Base-by-base conservation (phyloP, 2,888 invertebrate species). In the Schizaphis graminum region DNA sequence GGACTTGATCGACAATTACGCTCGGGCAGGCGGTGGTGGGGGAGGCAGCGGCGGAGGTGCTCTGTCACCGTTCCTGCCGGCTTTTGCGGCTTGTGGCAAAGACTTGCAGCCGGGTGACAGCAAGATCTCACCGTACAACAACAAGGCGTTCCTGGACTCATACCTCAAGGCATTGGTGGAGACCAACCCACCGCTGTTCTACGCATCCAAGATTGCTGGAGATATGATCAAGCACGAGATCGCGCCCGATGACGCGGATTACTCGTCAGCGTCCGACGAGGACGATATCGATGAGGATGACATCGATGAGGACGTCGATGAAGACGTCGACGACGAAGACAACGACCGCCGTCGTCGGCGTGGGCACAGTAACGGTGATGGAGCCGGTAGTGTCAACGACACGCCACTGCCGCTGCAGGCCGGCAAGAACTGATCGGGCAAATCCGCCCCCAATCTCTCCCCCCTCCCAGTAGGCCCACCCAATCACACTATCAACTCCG, bases 81-180 rank as follows among this genome's bases (percentile, higher is more conserved):
- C 86, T 57, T 84, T 90, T 85, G 47, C 90, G 41, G 49, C 86
- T 47, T 84, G 85, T 85, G 47, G 85, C 57, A 93, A 93, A 16
- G 61, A 90, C 35, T 28, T 21, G 8, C 21, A 26, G 8, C 57
- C 84, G 10, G 89, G 89, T 7, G 93, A 94, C 90, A 77, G 77
- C 21, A 94, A 94, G 41, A 49, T 86, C 85, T 86, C 85, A 11
- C 95, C 96, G 21, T 97, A 97, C 94, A 97, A 97, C 92, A 97
- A 98, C 88, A 98, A 98, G 10, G 98, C 98, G 5, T 97, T 98
- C 94, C 96, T 98, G 95, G 98, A 98, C 96, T 98, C 98, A 28
- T 98, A 98, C 96, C 96, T 98, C 95, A 98, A 98, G 96, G 97
- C 98, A 95, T 98, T 98, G 95, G 98, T 98, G 4, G 98, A 98